Conservation (phyloP, 2,888 invertebrate genomes). For the Muschampia plurimacula region DNA sequence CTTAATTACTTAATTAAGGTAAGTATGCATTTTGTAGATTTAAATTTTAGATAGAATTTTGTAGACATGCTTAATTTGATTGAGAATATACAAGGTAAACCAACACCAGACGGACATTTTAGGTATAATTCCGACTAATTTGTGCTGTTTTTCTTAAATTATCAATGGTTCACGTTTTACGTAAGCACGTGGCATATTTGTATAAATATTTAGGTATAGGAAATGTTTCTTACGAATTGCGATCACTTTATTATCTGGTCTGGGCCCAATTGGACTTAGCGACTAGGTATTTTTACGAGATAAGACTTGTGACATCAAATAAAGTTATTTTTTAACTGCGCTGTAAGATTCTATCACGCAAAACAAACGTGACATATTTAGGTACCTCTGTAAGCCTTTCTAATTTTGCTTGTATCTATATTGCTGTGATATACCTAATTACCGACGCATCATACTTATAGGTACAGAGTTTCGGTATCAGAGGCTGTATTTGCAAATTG, state of each 20-base stretch:
- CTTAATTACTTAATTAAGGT: no score
- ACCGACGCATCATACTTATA: no score
- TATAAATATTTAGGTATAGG: not conserved
- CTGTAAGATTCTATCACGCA: conserved; percentile 23
- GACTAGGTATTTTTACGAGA: not conserved
- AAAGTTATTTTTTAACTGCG: conserved; percentile 9
- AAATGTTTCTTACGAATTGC: not conserved
- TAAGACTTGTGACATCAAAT: not conserved
- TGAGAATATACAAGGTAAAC: no score
- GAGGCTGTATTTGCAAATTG: no score
- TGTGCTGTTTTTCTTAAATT: not conserved
- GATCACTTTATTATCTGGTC: not conserved
- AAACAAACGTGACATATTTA: conserved; percentile 19
- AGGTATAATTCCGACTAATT: not conserved
- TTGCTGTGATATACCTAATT: no score
- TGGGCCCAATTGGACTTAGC: not conserved
- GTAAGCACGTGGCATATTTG: not conserved
- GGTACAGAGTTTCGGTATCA: no score
- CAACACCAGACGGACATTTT: no score
- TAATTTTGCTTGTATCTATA: not conserved
- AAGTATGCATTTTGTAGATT: no score
- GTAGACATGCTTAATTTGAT: no score
- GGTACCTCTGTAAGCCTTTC: not conserved
- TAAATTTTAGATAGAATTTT: no score
- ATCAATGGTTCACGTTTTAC: conserved; percentile 5